Conservation (phyloP, 2,888 invertebrate species). For the Drosophila multiciliata region DNA sequence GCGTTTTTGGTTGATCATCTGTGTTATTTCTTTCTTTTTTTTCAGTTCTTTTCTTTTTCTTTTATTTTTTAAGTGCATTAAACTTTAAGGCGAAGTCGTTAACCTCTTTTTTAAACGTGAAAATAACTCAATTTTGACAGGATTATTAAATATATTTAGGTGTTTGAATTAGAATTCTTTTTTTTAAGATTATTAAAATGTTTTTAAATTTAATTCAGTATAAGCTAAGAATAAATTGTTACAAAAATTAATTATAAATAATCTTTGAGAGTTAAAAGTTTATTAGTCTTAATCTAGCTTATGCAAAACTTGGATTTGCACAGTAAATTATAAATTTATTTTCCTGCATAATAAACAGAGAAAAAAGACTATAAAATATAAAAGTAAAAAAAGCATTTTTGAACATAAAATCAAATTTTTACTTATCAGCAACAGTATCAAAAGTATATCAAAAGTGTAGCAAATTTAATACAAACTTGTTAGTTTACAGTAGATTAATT, state of each 20-base stretch:
- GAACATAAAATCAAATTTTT: not conserved
- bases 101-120: conserved; percentile 51
- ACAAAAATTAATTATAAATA: not conserved
- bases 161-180: not conserved
- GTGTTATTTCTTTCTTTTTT: not conserved
- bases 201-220: not conserved
- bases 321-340: not conserved
- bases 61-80: conserved; percentile 70
- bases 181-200: not conserved
- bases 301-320: not conserved
- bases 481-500: not conserved
- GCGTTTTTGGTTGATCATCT: conserved; percentile 16
- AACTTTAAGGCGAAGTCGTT: conserved; percentile 66
- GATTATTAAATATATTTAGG: not conserved
- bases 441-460: not conserved
- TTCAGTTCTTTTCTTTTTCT: not conserved
- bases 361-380: not conserved
- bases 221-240: not conserved
- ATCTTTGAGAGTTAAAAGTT: not conserved
- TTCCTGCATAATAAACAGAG: not conserved
- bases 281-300: not conserved
- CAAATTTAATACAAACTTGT: not conserved
- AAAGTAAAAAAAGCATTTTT: not conserved
- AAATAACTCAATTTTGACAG: not conserved
- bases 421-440: not conserved